A percentile compares a stretch with the other conserved stretches of the same genome.
These are phyloP conservation scores for Capitella teleta DNA, from an alignment of 1,140 invertebrate genomes.

Conservation along the genomic window DNA sequence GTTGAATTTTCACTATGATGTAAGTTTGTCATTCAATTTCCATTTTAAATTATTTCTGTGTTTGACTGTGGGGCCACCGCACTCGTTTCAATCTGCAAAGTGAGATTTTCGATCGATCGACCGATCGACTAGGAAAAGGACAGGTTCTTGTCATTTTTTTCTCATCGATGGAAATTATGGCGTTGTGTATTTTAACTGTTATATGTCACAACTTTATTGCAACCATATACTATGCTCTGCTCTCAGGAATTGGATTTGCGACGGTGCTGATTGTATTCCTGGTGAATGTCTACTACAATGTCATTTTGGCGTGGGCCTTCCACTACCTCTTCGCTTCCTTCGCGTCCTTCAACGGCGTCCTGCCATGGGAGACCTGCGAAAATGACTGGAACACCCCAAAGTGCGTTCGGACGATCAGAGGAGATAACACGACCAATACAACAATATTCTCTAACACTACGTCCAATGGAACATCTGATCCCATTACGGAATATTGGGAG, in stretches of 20 bases:
- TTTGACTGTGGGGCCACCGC: too few species aligned
- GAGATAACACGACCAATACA: not conserved
- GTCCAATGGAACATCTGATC: constrained; percentile 19
- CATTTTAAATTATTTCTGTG: too few species aligned
- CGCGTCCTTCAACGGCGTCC: constrained; percentile 65
- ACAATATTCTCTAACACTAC: not conserved
- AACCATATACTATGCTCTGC: too few species aligned
- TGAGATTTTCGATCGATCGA: too few species aligned
- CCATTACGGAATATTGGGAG: constrained; percentile 6
- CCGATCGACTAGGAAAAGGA: too few species aligned
- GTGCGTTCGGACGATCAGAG: not conserved
- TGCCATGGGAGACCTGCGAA: constrained; percentile 91
- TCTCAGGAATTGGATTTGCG: constrained; percentile 3
- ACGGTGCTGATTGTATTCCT: constrained; percentile 7
- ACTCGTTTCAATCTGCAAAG: too few species aligned
- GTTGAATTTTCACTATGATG: too few species aligned
- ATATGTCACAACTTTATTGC: too few species aligned
- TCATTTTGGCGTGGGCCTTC: constrained; percentile 97
- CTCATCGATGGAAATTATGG: too few species aligned
- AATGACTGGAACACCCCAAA: constrained; percentile 53
- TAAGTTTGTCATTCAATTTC: too few species aligned
- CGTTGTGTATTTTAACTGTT: too few species aligned
- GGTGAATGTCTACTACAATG: constrained; percentile 75
- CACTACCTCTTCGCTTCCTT: constrained; percentile 78
- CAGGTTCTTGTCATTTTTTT: too few species aligned